Percentiles rank a stretch among this genome's conserved stretches.
phyloP scores from a whole-genome alignment of 1,140 invertebrate species.

The Drosophila quadrilineata region DNA sequence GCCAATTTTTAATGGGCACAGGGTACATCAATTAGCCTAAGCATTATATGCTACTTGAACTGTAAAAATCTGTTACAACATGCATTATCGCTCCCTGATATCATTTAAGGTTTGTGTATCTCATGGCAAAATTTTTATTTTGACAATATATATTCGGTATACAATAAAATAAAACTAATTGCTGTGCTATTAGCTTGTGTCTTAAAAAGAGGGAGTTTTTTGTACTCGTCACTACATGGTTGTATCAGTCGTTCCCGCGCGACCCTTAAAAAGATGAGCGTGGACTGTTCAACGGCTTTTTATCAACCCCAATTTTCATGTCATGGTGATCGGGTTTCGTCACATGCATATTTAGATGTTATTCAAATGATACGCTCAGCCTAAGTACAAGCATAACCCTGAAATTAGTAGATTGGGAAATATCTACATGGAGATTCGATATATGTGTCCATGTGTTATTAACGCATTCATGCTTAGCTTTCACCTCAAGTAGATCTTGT shows the following conservation, averaged over 20 bases:
- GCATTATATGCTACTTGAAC: no score
- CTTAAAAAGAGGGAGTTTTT: conserved; percentile 38
- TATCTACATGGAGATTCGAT: neutral
- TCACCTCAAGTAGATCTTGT: no score
- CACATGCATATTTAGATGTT: conserved; percentile 45
- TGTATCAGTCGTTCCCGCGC: conserved; percentile 22
- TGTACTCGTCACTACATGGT: conserved; percentile 28
- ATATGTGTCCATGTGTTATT: no score
- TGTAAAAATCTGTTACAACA: no score
- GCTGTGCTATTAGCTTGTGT: conserved; percentile 46
- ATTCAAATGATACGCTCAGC: conserved; percentile 50
- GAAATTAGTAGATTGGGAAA: conserved; percentile 20
- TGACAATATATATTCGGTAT: conserved; percentile 16
- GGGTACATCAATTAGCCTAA: no score
- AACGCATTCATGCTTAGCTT: no score
- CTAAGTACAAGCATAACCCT: conserved; percentile 30
- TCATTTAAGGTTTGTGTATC: no score
- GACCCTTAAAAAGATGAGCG: conserved; percentile 38
- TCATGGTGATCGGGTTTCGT: conserved; percentile 18
- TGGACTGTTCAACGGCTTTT: conserved; percentile 12
- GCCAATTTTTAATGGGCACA: no score
- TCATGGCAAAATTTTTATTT: no score
- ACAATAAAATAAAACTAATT: conserved; percentile 40
- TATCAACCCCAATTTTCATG: conserved; percentile 54
- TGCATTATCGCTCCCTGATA: no score